Base-by-base conservation (phyloP, 1,140 invertebrate species). In the Ptiloglossa arizonensis region DNA sequence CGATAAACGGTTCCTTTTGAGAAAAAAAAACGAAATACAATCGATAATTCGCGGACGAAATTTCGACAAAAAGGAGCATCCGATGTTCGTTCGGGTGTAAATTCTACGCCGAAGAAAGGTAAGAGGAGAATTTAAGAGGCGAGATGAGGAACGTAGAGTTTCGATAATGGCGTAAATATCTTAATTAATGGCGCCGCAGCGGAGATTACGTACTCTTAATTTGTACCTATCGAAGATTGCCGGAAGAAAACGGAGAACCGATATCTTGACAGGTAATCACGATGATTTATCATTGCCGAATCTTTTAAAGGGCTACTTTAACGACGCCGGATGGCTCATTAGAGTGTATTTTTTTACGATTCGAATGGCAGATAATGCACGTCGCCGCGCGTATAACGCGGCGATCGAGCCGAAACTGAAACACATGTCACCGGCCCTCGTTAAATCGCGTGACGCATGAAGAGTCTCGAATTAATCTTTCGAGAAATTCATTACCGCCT, bases 401-500 rank as follows among this genome's bases (percentile, higher is more conserved):
- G 19, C 19, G 27, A 1, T 6, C 15, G n/a, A 38, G 46, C 74
- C 74, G 56, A 70, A 71, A 77, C 56, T 62, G 57, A 77, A 71
- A 62, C 67, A 70, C 67, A 50, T 52, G 74, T 77, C 56, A 69
- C 44, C 11, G 19, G 32, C 19, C 52, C 74, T 77, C 74, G 74
- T 77, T 77, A 77, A 77, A 71, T 71, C 67, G 52, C 50, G 70
- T 79, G 71, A 79, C 77, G 70, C 77, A 79, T 74, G 77, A 44
- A 66, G 50, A 74, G 44, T 79, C 66, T 64, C 77, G 54, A 60
- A 74, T 79, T 79, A 79, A 79, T 74, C 77, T 67, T 74, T 57
- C 52, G 29, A 41, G 52, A 79, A 79, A 74, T 79, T 79, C 77
- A 79, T 79, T 79, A 74, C 70, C 32, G 71, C 52, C 41, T n/a